Evolutionary conservation across 2,888 invertebrate genomes (phyloP).

Genomic region (Perdita meconis): DNA sequence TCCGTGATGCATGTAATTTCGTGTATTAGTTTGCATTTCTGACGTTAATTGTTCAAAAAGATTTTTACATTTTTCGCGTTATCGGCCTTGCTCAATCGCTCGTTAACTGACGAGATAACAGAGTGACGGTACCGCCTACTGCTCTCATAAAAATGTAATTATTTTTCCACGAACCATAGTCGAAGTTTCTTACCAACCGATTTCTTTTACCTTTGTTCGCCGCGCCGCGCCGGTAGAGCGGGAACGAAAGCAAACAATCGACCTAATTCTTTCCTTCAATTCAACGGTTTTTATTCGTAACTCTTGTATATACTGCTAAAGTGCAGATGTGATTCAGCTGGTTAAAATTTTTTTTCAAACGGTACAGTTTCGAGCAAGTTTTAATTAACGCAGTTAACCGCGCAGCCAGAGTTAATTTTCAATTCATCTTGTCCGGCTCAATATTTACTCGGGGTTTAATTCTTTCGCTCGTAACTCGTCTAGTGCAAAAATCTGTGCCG

Average conservation of each 20-base stretch:
- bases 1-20: neutral
- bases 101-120: constrained; percentile 29
- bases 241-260: neutral
- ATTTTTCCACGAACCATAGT: constrained; percentile 35
- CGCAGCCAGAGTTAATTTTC: constrained; percentile 1
- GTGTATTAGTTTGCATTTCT: too few relatives aligned
- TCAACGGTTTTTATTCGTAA: neutral
- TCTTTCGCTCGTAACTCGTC: neutral
- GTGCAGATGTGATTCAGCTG: neutral
- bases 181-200: neutral
- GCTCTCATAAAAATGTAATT: constrained; percentile 13
- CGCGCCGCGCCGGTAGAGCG: too few relatives aligned
- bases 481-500: neutral
- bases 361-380: neutral
- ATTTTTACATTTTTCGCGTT: too few relatives aligned
- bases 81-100: constrained; percentile 27
- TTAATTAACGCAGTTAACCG: constrained; percentile 17
- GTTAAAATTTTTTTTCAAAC: neutral
- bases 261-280: neutral
- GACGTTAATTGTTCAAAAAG: too few relatives aligned
- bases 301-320: neutral
- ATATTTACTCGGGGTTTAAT: constrained; percentile 21
- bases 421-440: neutral
- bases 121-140: constrained; percentile 27
- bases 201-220: neutral